Conservation (phyloP, 2,797 vertebrate species). For the Nyctalus aviator region DNA sequence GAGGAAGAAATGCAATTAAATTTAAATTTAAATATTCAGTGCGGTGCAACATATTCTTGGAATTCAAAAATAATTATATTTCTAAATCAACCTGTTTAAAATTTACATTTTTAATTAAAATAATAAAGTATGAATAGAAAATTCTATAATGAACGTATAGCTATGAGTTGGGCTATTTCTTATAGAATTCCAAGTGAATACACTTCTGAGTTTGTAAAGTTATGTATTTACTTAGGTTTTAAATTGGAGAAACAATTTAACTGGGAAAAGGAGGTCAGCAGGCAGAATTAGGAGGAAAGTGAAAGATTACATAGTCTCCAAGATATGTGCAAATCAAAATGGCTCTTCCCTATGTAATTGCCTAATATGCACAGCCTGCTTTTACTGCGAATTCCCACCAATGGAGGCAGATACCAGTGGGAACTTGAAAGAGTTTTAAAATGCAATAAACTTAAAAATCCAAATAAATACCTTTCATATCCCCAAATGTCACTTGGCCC, state of each 20-base stretch:
- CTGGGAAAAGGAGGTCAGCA: background rate
- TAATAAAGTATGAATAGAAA: background rate
- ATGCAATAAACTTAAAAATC: background rate
- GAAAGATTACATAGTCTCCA: background rate
- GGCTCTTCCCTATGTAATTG: background rate
- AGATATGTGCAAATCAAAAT: background rate
- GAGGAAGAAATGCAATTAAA: background rate
- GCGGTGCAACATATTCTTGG: background rate
- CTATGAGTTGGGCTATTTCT: background rate
- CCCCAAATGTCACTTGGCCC: slow-evolving; percentile 92
- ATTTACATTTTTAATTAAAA: background rate
- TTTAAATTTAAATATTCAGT: slow-evolving; percentile 12
- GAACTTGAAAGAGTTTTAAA: background rate
- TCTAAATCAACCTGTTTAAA: background rate
- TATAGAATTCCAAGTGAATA: background rate
- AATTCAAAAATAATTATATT: slow-evolving; percentile 18
- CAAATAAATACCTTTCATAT: slow-evolving; percentile 90
- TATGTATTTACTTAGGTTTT: slow-evolving; percentile 26
- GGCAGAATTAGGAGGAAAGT: background rate
- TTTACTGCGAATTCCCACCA: background rate
- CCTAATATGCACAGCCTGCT: background rate
- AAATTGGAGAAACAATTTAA: slow-evolving; percentile 1
- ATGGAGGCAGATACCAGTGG: background rate
- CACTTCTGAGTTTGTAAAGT: background rate
- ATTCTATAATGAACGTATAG: background rate